Conservation (phyloP, 2,113 vertebrate genomes). For the Merops nubicus region DNA sequence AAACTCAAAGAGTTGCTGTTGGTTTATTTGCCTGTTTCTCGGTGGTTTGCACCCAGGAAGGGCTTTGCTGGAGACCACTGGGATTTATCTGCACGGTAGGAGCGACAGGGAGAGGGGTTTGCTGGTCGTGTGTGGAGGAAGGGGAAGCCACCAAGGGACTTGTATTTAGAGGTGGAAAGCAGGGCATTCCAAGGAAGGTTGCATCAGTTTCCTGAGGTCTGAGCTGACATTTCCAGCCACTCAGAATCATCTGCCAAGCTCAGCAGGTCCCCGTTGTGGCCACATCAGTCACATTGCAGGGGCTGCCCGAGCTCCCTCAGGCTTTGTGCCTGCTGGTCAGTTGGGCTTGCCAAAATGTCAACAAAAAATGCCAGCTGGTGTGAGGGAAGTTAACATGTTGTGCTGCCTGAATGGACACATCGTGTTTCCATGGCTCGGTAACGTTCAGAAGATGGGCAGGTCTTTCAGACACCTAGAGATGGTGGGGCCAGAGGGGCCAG, state of each 20-base stretch:
- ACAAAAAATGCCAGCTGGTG: neutral
- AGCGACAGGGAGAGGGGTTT: neutral
- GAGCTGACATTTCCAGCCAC: neutral
- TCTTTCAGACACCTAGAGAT: neutral
- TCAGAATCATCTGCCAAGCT: fast-evolving
- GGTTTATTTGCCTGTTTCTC: neutral
- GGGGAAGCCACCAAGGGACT: neutral
- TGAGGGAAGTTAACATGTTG: neutral
- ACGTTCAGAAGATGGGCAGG: neutral
- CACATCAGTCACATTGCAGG: neutral
- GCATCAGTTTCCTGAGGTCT: neutral
- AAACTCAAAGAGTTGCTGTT: fast-evolving
- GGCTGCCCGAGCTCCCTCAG: neutral
- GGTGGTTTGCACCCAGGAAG: neutral
- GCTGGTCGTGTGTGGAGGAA: neutral
- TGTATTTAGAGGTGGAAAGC: neutral
- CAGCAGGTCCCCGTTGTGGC: neutral
- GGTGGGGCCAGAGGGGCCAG: neutral
- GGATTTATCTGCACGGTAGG: neutral
- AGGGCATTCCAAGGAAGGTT: neutral
- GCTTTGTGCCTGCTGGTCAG: neutral
- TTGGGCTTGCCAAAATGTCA: neutral
- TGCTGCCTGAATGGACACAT: neutral
- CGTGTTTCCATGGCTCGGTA: neutral
- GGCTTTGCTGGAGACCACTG: fast-evolving